Evolutionary conservation across 30 jellyfish, hydroid and myxozoan species (phyloP).

Genomic region (Hydractinia echinata): DNA sequence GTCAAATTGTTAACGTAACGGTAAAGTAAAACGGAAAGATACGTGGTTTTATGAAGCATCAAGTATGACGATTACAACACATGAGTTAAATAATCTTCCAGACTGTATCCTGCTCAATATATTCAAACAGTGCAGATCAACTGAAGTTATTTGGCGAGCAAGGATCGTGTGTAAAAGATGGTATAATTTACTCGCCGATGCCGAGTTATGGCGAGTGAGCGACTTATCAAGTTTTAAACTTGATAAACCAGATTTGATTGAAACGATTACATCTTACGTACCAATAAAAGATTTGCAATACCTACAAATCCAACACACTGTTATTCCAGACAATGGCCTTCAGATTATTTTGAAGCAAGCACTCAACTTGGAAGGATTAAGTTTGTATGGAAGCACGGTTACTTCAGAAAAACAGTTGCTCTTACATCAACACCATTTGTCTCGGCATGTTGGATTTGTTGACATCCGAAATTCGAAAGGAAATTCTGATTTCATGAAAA

Average conservation of each 20-base stretch:
- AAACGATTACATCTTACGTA: neutral
- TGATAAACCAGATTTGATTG: neutral
- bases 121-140: constrained; percentile 5
- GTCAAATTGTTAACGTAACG: too few relatives aligned
- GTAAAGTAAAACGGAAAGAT: too few relatives aligned
- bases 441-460: neutral
- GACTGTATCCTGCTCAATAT: constrained; percentile 4
- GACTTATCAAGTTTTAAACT: constrained; percentile 9
- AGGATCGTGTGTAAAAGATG: constrained; percentile 18
- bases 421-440: neutral
- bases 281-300: constrained; percentile 11
- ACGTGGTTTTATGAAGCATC: too few relatives aligned
- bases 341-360: neutral
- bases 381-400: neutral
- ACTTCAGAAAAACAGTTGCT: neutral
- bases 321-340: neutral
- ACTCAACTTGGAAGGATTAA: neutral
- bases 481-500: neutral
- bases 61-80: too few relatives aligned
- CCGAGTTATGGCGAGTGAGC: constrained; percentile 15
- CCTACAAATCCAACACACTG: neutral
- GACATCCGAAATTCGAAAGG: constrained; percentile 23
- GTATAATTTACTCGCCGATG: constrained; percentile 20
- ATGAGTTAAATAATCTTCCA: neutral
- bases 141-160: constrained; percentile 1